Conservation (phyloP, 1,140 invertebrate species). For the Periplaneta americana region DNA sequence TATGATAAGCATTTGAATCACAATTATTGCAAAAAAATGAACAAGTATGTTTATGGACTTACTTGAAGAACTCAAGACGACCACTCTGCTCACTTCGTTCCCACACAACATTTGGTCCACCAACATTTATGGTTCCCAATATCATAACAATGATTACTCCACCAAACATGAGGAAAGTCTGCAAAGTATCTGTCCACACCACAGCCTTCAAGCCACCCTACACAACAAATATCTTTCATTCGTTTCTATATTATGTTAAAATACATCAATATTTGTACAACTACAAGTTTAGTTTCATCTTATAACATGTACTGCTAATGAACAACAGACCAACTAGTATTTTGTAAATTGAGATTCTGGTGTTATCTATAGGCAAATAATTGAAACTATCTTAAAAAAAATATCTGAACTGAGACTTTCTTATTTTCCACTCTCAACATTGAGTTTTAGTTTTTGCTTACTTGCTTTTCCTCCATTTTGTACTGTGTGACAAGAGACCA, state of each 20-base stretch:
- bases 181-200: constrained; percentile 82
- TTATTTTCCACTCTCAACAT: too few species aligned
- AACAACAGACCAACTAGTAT: background rate
- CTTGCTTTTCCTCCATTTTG: too few species aligned
- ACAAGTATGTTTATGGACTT: background rate
- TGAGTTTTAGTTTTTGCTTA: too few species aligned
- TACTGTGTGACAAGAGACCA: too few species aligned
- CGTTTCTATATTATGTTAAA: too few species aligned
- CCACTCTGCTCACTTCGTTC: constrained; percentile 32
- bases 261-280: too few species aligned
- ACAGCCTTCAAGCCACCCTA: constrained; percentile 84
- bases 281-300: too few species aligned
- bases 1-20: too few species aligned
- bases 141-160: constrained; percentile 62
- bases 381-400: too few species aligned
- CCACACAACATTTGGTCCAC: constrained; percentile 59
- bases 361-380: constrained; percentile 23
- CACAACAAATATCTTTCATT: background rate
- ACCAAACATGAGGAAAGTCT: constrained; percentile 69
- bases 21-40: too few species aligned
- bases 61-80: constrained; percentile 29
- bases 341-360: background rate
- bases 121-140: constrained; percentile 57
- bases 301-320: too few species aligned
- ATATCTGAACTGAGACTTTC: too few species aligned